Evolutionary conservation across 1,140 invertebrate species (phyloP).

Genomic region (Semibalanus balanoides): DNA sequence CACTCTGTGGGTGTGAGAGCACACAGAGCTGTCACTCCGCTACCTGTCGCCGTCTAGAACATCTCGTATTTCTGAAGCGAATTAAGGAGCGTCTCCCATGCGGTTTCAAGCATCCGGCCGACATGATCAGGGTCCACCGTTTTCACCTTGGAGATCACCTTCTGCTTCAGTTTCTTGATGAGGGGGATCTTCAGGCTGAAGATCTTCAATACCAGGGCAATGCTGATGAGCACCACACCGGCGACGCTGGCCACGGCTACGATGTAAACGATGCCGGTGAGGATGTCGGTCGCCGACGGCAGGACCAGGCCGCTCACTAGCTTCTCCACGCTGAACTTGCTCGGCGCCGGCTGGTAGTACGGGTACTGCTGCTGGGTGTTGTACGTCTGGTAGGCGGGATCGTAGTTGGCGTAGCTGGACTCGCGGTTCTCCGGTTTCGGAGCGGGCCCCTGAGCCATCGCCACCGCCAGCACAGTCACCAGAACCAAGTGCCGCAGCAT

Average conservation of each 20-base stretch:
- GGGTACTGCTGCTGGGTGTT: not conserved
- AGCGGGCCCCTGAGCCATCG: not conserved
- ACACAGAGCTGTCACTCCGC: too few relatives aligned
- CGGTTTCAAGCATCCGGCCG: not conserved
- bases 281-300: not conserved
- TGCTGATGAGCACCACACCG: not conserved
- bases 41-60: not conserved
- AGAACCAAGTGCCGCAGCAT: not conserved
- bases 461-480: not conserved
- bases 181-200: not conserved
- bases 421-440: not conserved
- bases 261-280: not conserved
- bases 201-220: not conserved
- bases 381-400: not conserved
- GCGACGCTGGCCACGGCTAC: not conserved
- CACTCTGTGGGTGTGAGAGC: too few relatives aligned
- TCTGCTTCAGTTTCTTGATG: not conserved
- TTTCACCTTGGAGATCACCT: not conserved
- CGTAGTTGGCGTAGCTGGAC: not conserved
- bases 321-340: not conserved
- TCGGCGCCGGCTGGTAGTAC: not conserved
- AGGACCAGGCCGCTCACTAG: not conserved
- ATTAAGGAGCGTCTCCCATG: not conserved
- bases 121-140: too few relatives aligned
- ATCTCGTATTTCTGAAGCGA: not conserved